phyloP scores from a whole-genome alignment of 2,113 vertebrate species.

The Caretta caretta region DNA sequence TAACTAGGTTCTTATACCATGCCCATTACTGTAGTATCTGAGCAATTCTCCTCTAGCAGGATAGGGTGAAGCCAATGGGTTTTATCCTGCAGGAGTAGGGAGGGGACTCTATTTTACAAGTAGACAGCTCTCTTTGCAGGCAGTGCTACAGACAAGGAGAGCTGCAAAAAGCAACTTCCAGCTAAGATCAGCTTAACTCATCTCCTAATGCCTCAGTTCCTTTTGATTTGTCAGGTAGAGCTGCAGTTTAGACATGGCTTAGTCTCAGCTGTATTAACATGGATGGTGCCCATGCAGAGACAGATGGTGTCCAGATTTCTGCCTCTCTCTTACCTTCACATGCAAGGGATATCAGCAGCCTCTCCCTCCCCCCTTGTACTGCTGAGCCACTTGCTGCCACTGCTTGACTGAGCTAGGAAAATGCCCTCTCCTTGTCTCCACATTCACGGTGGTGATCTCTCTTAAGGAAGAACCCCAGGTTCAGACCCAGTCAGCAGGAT shows the following conservation, averaged over 20 bases:
- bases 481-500: no score
- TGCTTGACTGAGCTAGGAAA: neutral
- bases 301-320: neutral
- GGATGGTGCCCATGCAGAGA: neutral
- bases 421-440: neutral
- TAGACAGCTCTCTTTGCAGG: constrained; percentile 41
- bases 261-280: neutral
- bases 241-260: neutral
- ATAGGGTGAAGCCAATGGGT: no score
- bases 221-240: neutral
- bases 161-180: constrained; percentile 39
- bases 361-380: neutral
- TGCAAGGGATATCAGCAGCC: neutral
- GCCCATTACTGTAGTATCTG: no score
- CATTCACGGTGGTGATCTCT: neutral
- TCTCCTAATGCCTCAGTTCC: rapidly evolving
- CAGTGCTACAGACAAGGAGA: constrained; percentile 34
- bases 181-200: constrained; percentile 7
- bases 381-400: neutral
- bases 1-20: no score
- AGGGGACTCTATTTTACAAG: no score
- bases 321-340: neutral
- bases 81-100: no score
- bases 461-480: neutral
- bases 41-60: no score